Evolutionary conservation across 2,888 invertebrate species (phyloP), one percentile per base, ranked within the genome.

Genomic region (Nycteola revayana): DNA sequence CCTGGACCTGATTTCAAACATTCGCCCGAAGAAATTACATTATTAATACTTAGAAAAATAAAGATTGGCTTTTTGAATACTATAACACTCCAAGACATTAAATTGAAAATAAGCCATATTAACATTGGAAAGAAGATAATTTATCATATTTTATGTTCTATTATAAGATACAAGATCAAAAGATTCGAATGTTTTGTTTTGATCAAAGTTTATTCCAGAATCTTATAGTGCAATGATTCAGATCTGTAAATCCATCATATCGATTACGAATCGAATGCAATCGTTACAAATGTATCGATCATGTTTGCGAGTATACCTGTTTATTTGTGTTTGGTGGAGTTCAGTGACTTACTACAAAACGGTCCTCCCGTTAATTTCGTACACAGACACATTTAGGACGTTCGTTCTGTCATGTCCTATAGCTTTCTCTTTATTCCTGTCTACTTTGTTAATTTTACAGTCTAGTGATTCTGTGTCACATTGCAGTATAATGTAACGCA

Each of bases 331-430:
- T 50, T 46, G 31, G 18, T 34, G 8, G 55, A 65, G 76, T 75
- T 80, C 79, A 70, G 54, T 60, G 73, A 71, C 70, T 60, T 40
- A 49, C 52, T 63, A 69, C 70, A 69, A 74, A 71, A 63, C 66
- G 63, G 68, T 65, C 52, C 52, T 65, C 57, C 29, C 33, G 56
- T 70, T 68, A 62, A 68, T 69, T 69, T 63, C 41, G 61, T 64
- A 31, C 41, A 38, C 50, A 59, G 63, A 67, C 61, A 57, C 54
- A 66, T 67, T 66, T 66, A 56, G 65, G 57, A 47, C 62, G 55
- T 48, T 51, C 32, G 9, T 25, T 27, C 45, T 39, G 27, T 35
- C 24, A 34, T 48, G 41, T 45, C 27, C 35, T 41, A 51, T 52
- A 40, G 49, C 49, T 51, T 53, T 44, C 47, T 56, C 47, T 49